Evolutionary conservation across 2,113 vertebrate species (phyloP).

Genomic region (Fulica atra): DNA sequence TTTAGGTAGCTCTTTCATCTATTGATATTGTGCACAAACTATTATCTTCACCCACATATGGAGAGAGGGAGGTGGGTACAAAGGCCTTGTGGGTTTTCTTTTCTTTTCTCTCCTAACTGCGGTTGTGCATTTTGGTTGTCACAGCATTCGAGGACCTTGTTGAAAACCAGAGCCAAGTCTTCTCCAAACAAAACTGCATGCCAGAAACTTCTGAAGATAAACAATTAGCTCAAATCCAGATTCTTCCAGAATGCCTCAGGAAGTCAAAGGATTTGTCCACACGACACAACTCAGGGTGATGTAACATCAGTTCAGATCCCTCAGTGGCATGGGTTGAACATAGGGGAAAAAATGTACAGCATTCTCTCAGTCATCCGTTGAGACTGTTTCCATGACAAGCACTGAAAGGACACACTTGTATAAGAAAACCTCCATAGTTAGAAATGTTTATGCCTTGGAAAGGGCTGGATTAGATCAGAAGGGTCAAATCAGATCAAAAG

Average conservation of each 20-base stretch:
- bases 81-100: background rate
- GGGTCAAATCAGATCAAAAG: background rate
- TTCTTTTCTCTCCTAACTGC: background rate
- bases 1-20: background rate
- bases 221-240: background rate
- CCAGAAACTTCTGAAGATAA: background rate
- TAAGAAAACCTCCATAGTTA: background rate
- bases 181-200: background rate
- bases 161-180: background rate
- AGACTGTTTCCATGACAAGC: background rate
- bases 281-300: background rate
- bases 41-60: background rate
- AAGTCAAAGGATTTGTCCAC: background rate
- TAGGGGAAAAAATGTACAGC: background rate
- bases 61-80: background rate
- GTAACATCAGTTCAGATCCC: background rate
- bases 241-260: background rate
- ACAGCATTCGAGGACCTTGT: accelerated
- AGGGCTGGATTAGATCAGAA: background rate
- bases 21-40: background rate
- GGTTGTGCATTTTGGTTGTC: background rate
- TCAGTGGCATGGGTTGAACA: background rate
- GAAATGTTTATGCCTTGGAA: background rate
- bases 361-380: background rate
- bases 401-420: background rate